These are phyloP conservation scores for Perdix hodgsoniae DNA, from an alignment of 2,797 vertebrate species.

Conservation along the genomic window DNA sequence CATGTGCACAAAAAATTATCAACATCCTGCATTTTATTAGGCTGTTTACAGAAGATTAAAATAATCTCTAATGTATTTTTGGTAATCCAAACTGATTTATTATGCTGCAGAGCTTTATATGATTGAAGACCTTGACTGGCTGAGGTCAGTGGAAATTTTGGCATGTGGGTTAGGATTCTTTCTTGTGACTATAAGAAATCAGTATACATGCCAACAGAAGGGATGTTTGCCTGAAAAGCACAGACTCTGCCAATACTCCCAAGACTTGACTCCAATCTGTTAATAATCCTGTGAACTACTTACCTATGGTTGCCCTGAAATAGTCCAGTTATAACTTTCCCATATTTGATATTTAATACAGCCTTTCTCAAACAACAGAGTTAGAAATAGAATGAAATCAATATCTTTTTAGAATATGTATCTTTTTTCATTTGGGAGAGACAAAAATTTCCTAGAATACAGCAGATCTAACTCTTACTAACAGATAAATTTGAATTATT, in stretches of 20 bases:
- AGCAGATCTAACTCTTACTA: not conserved
- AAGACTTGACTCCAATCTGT: not conserved
- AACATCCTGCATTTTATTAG: not conserved
- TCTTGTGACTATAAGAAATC: not conserved
- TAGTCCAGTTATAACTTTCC: not conserved
- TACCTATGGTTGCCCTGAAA: not conserved
- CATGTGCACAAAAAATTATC: not conserved
- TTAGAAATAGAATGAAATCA: not conserved
- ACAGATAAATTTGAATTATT: not conserved
- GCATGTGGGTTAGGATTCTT: not conserved
- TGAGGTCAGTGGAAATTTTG: not conserved
- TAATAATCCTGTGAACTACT: not conserved
- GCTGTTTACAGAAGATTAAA: not conserved
- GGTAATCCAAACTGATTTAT: not conserved
- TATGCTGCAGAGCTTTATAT: not conserved
- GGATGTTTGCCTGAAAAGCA: not conserved
- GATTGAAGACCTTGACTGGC: not conserved
- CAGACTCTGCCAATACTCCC: not conserved
- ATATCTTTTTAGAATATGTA: not conserved
- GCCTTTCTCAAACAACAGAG: not conserved
- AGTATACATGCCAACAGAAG: not conserved
- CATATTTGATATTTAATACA: not conserved
- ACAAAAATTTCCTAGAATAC: not conserved
- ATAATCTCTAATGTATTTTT: not conserved
- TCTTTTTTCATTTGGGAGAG: not conserved